phyloP scores from a whole-genome alignment of 2,888 invertebrate genomes.

The Cephus pulcher region DNA sequence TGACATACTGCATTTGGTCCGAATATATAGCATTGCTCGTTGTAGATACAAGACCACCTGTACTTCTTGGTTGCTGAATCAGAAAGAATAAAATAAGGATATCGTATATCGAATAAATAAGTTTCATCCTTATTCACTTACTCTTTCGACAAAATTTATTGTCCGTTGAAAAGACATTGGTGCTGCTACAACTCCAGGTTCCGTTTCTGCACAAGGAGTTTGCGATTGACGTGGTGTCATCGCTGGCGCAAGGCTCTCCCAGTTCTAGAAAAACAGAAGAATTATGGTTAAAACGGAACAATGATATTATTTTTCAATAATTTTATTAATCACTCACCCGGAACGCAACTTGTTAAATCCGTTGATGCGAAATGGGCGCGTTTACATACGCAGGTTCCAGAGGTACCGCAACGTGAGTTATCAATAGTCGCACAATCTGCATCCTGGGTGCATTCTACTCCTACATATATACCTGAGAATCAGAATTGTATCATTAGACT shows the following conservation, averaged over 20 bases:
- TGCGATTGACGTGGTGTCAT: constrained; percentile 24
- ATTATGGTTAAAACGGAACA: background rate
- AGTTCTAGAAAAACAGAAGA: constrained; percentile 39
- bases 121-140: constrained; percentile 22
- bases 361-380: constrained; percentile 34
- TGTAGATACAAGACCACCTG: constrained; percentile 31
- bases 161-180: constrained; percentile 34
- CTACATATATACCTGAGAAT: constrained; percentile 7
- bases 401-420: constrained; percentile 38
- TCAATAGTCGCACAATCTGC: constrained; percentile 38
- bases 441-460: constrained; percentile 30
- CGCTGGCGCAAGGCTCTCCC: constrained; percentile 42
- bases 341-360: constrained; percentile 34
- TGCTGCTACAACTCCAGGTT: constrained; percentile 43
- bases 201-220: constrained; percentile 41
- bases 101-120: background rate
- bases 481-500: no score
- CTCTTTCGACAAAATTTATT: constrained; percentile 49
- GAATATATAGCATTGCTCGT: constrained; percentile 50
- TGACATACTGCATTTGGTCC: constrained; percentile 48
- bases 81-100: background rate
- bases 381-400: constrained; percentile 42
- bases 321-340: constrained; percentile 38
- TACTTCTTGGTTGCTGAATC: constrained; percentile 36
- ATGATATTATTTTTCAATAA: background rate